A percentile compares a stretch with the other conserved stretches of the same genome.
These are phyloP conservation scores for Ibycter americanus DNA, from an alignment of 2,797 vertebrate species.

Conservation along the genomic window DNA sequence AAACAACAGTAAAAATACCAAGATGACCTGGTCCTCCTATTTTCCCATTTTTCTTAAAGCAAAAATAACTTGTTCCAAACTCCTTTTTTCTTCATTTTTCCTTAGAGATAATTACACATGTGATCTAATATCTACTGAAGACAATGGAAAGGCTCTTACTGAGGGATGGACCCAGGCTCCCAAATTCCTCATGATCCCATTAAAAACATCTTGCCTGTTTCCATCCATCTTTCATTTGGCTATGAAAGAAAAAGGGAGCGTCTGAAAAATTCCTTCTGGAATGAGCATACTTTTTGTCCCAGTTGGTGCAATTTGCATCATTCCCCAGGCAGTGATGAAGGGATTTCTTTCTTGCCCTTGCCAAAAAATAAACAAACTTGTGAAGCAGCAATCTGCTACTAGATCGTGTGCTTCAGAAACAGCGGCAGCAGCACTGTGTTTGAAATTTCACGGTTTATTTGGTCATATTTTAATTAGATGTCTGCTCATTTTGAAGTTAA, in stretches of 20 bases:
- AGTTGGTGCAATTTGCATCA: fast-evolving
- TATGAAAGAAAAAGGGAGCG: fast-evolving
- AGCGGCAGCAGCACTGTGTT: fast-evolving
- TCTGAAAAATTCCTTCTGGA: background rate
- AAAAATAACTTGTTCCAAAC: background rate
- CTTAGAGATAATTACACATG: background rate
- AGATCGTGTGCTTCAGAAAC: background rate
- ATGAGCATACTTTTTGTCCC: background rate
- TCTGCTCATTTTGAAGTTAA: background rate
- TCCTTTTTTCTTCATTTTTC: background rate
- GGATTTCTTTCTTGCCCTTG: background rate
- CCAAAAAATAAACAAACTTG: background rate
- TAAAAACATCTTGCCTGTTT: background rate
- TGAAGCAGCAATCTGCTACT: background rate
- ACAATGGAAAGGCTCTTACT: background rate
- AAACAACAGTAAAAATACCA: background rate
- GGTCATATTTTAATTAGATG: background rate
- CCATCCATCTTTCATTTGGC: background rate
- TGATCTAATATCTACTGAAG: background rate
- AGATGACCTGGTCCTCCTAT: background rate
- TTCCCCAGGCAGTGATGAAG: background rate
- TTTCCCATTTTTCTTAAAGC: background rate
- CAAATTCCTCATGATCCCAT: background rate
- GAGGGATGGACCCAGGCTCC: background rate
- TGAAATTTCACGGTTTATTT: background rate